Conservation (phyloP, 2,888 invertebrate species). For the Lissocephala sabroskyi region DNA sequence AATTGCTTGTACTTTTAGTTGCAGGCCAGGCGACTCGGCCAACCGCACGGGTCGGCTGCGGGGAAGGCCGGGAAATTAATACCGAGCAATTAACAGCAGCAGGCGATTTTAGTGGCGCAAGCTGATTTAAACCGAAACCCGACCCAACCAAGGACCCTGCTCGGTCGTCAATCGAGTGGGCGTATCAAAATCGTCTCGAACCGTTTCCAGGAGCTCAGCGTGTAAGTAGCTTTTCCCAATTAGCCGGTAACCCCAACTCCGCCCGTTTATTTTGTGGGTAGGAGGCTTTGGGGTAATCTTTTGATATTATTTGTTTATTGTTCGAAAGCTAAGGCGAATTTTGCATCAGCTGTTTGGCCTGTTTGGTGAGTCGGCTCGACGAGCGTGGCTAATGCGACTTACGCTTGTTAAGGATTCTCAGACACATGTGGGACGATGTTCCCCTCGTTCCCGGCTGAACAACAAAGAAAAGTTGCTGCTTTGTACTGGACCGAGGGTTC, state of each 20-base stretch:
- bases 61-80: slow-evolving; percentile 65
- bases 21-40: slow-evolving; percentile 2
- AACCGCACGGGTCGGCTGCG: background rate
- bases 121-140: slow-evolving; percentile 54
- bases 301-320: slow-evolving; percentile 29
- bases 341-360: slow-evolving; percentile 29
- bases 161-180: too few species aligned
- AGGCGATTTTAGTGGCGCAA: slow-evolving; percentile 55
- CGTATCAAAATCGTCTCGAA: too few species aligned
- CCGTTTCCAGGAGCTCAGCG: too few species aligned
- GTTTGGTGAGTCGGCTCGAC: slow-evolving; percentile 13
- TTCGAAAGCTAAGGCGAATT: slow-evolving; percentile 10
- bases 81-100: slow-evolving; percentile 70
- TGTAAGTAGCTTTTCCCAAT: slow-evolving; percentile 52
- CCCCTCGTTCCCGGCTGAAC: background rate
- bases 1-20: slow-evolving; percentile 42
- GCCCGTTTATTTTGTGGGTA: slow-evolving; percentile 12
- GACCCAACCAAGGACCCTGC: too few species aligned
- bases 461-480: background rate
- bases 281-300: too few species aligned
- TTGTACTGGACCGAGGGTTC: background rate
- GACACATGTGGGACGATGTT: slow-evolving; percentile 34
- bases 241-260: slow-evolving; percentile 35
- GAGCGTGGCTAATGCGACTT: slow-evolving; percentile 49
- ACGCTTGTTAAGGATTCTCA: slow-evolving; percentile 55